A percentile compares a stretch with the other conserved stretches of the same genome.
phyloP scores from a whole-genome alignment of 2,888 invertebrate species.

The Drosophila percnosoma region DNA sequence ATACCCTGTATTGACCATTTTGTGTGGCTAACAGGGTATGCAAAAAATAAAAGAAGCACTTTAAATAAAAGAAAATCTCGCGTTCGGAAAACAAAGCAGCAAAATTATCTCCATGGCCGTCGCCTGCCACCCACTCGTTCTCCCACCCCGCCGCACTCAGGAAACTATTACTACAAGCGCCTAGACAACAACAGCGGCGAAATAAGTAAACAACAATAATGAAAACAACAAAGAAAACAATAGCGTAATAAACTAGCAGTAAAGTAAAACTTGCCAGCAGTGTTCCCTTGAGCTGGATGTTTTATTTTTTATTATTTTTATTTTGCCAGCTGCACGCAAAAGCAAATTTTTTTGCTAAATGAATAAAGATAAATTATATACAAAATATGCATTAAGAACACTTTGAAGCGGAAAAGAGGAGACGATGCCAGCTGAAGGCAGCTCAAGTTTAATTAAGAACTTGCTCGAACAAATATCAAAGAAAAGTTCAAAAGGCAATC shows the following conservation, averaged over 20 bases:
- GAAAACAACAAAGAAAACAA: slow-evolving; percentile 63
- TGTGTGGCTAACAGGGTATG: slow-evolving; percentile 10
- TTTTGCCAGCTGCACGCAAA: slow-evolving; percentile 38
- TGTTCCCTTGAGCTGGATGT: slow-evolving; percentile 30
- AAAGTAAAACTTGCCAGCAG: slow-evolving; percentile 60
- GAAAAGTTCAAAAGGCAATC: slow-evolving; percentile 54
- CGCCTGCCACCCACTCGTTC: slow-evolving; percentile 9
- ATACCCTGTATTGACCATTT: not conserved
- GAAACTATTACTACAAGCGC: slow-evolving; percentile 71
- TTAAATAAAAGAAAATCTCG: slow-evolving; percentile 51
- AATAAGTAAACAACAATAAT: slow-evolving; percentile 66
- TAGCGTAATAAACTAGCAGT: slow-evolving; percentile 73
- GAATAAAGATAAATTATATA: slow-evolving; percentile 54
- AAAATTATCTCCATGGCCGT: slow-evolving; percentile 59
- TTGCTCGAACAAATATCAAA: slow-evolving; percentile 49
- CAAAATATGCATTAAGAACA: slow-evolving; percentile 54
- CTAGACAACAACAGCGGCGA: slow-evolving; percentile 64
- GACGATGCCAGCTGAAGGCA: slow-evolving; percentile 14
- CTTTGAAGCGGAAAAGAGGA: slow-evolving; percentile 1
- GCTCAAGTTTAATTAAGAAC: slow-evolving; percentile 72
- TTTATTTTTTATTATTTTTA: slow-evolving; percentile 11
- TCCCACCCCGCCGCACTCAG: not conserved
- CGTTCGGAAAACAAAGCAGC: slow-evolving; percentile 62
- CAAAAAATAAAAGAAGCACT: slow-evolving; percentile 8
- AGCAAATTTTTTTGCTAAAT: slow-evolving; percentile 32